Evolutionary conservation across 1,140 invertebrate species (phyloP).

Genomic region (Danaus melanippus): DNA sequence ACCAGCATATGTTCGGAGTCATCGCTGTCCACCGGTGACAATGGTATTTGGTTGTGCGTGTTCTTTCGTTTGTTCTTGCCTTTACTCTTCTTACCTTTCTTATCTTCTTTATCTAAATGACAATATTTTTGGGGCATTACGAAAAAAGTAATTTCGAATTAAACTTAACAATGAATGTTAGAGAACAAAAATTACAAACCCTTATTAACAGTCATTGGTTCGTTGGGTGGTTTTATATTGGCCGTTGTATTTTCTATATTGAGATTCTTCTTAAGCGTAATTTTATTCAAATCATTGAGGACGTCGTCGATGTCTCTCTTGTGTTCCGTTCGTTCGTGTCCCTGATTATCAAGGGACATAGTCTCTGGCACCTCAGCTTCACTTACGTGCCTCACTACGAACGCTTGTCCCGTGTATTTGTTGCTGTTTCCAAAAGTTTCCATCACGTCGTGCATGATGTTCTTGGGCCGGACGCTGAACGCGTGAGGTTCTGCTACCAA

Average conservation of each 20-base stretch:
- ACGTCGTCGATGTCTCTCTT: constrained; percentile 69
- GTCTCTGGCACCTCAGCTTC: constrained; percentile 41
- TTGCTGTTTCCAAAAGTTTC: constrained; percentile 58
- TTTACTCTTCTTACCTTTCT: constrained; percentile 51
- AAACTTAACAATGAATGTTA: no score
- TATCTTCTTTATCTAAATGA: constrained; percentile 49
- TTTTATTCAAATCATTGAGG: constrained; percentile 63
- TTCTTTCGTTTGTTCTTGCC: constrained; percentile 47
- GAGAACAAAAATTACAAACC: no score
- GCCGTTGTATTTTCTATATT: constrained; percentile 65
- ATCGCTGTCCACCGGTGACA: constrained; percentile 49
- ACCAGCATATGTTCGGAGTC: constrained; percentile 55
- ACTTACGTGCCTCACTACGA: constrained; percentile 55
- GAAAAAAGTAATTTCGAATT: no score
- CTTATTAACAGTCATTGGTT: constrained; percentile 22
- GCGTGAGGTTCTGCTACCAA: constrained; percentile 57
- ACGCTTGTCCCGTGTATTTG: constrained; percentile 48
- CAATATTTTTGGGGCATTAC: not conserved
- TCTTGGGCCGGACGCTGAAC: constrained; percentile 52
- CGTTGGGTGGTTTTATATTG: constrained; percentile 58
- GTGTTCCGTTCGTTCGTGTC: constrained; percentile 44
- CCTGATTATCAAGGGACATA: constrained; percentile 42
- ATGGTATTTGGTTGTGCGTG: constrained; percentile 23
- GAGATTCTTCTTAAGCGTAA: constrained; percentile 62
- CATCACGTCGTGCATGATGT: constrained; percentile 67